Conservation (phyloP, 1,140 invertebrate genomes). For the Drosophila miranda region DNA sequence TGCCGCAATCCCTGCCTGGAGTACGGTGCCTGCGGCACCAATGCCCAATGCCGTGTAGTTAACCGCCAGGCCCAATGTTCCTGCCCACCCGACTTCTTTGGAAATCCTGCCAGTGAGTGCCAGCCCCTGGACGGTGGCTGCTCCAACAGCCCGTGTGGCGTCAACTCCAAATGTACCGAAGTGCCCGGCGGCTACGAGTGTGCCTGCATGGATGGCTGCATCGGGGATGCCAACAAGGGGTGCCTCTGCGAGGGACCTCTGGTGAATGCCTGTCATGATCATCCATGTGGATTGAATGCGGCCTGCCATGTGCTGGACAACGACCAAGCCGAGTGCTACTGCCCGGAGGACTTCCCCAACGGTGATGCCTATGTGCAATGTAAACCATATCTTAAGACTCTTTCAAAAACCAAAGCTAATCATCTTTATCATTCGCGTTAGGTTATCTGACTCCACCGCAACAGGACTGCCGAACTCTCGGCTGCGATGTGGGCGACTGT, state of each 20-base stretch:
- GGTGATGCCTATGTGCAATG: constrained; percentile 94
- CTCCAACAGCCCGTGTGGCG: constrained; percentile 90
- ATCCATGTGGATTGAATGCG: constrained; percentile 91
- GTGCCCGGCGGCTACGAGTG: constrained; percentile 89
- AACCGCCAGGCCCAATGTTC: constrained; percentile 90
- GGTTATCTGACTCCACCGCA: constrained; percentile 83
- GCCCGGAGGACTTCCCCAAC: constrained; percentile 89
- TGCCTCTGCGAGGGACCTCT: constrained; percentile 88
- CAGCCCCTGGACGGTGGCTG: constrained; percentile 86
- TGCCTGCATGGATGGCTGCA: constrained; percentile 89
- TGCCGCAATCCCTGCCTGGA: constrained; percentile 93
- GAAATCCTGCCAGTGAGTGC: constrained; percentile 91
- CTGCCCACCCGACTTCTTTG: constrained; percentile 92
- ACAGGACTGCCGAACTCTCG: constrained; percentile 90
- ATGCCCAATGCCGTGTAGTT: constrained; percentile 93
- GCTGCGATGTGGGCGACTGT: constrained; percentile 92
- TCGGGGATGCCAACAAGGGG: constrained; percentile 90
- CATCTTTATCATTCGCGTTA: constrained; percentile 1
- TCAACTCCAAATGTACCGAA: constrained; percentile 92
- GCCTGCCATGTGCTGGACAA: constrained; percentile 88
- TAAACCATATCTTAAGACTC: constrained; percentile 63
- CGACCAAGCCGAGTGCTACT: constrained; percentile 90
- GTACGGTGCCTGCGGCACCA: constrained; percentile 89
- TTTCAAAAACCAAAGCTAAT: no score
- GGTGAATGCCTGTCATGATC: constrained; percentile 87